phyloP scores from a whole-genome alignment of 2,888 invertebrate genomes.

The Campopleginae sp. region DNA sequence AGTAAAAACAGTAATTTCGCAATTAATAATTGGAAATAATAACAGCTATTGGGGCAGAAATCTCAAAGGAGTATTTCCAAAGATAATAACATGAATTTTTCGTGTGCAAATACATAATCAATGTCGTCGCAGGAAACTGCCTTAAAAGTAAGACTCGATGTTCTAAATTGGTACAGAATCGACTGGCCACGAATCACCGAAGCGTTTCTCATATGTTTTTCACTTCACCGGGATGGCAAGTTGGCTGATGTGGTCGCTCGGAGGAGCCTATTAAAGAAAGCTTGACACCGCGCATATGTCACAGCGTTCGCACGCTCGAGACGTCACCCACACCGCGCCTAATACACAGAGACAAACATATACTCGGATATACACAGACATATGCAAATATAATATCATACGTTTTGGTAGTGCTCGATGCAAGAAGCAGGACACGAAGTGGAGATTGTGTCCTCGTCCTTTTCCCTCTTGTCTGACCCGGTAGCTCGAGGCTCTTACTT shows the following conservation, averaged over 20 bases:
- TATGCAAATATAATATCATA: constrained; percentile 58
- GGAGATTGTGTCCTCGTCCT: constrained; percentile 43
- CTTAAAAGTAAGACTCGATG: background rate
- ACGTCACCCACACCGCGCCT: constrained; percentile 80
- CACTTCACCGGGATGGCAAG: background rate
- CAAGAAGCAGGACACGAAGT: constrained; percentile 24
- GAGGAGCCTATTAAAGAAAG: constrained; percentile 82
- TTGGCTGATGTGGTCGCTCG: constrained; percentile 15
- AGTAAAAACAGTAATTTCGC: background rate
- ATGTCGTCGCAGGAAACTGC: background rate
- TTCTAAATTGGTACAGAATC: background rate
- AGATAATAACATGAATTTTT: background rate
- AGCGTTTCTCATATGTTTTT: constrained; percentile 21
- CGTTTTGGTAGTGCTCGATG: constrained; percentile 37
- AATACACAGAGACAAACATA: constrained; percentile 60
- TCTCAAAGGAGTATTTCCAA: background rate
- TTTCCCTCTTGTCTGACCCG: constrained; percentile 48
- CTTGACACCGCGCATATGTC: constrained; percentile 83
- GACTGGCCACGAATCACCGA: constrained; percentile 1
- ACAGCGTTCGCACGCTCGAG: constrained; percentile 84
- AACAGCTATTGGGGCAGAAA: background rate
- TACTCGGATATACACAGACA: constrained; percentile 39
- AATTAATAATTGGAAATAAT: background rate
- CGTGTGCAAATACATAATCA: background rate
- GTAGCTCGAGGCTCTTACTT: constrained; percentile 58